Evolutionary conservation across 2,888 invertebrate species (phyloP), one percentile per base, ranked within the genome.

Genomic region (Aleiodes leptofemur): DNA sequence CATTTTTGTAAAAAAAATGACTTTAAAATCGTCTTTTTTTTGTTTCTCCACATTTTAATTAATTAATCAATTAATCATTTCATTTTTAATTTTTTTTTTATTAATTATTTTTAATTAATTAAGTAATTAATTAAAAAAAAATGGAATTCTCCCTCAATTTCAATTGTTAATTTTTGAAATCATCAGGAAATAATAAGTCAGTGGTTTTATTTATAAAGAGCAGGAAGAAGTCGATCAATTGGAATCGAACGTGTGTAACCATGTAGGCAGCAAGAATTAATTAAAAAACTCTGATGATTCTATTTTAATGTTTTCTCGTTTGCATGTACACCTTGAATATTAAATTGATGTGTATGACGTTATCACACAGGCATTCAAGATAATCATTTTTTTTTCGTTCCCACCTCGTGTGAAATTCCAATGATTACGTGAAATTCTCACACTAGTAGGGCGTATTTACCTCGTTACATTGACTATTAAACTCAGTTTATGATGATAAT

Each of bases 401-500:
- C 14, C 43, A 64, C 23, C 64, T 64, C 16, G 48, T 48, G 16
- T 48, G 48, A 43, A 64, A 64, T 43, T 23, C 13, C 23, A 64
- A 48, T 64, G 34, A 64, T 64, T 64, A 14, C n/a, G 23, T 6
- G 4, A 16, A 23, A 64, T 48, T 43, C 64, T 48, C 48, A 64
- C 64, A 16, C 34, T 11, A 61, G 38, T 14, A 16, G 14, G 38
- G 43, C 64, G 14, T 48, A 64, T 64, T 43, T 48, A 64, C 64
- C 64, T 43, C 48, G 14, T 14, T 64, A 64, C 48, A 43, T 64
- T 64, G 64, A 64, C 64, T 64, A 38, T 16, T 64, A 64, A 61
- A 64, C 43, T 64, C 64, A 13, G 34, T 13, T 64, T 64, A 64
- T 14, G 9, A 23, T 43, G 48, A n/a, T 64, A 64, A 64, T 64